Evolutionary conservation across 1,140 invertebrate species (phyloP), one percentile per base, ranked within the genome.

Genomic region (Sarcophaga bullata): DNA sequence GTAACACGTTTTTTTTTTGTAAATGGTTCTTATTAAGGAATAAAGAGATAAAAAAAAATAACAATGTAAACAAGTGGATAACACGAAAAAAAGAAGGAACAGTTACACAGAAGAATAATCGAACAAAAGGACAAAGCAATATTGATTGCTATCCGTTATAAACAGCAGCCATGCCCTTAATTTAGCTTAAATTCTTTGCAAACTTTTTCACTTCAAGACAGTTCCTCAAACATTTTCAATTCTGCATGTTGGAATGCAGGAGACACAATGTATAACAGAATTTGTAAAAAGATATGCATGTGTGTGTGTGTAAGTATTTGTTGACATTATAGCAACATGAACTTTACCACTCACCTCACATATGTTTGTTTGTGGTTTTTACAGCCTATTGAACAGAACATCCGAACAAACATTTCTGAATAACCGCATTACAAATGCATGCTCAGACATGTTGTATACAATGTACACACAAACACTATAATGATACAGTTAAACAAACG

Each of bases 281-380:
- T 37, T 37, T 37, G 25, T 37, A 13, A 9, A 13, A 6, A 6
- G n/a, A 0, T 58, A 3, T 19, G 17, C 19, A 1, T 68, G 62
- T 68, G n/a, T 25, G n/a, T 9, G n/a, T 13, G n/a, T 58, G 54
- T 37, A 37, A 2, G 25, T 37, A 37, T 37, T 37, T 37, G 25
- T 37, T 37, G 25, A 37, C 25, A 37, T 37, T 37, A 37, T 37
- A 37, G 25, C 25, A 37, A 37, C n/a, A 68, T 68, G n/a, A 68
- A 68, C n/a, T 37, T 37, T 37, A 37, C 25, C 25, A 37, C 25
- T 68, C 7, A 68, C 5, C 62, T 68, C 9, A 19, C 9, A 19
- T 25, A 37, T 68, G 62, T 68, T 68, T 68, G 62, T 68, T 19
- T 68, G 62, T 68, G 62, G 62, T 68, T 68, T 17, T 68, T 68